Evolutionary conservation across 2,113 vertebrate genomes (phyloP).

Genomic region (Mesitornis unicolor): DNA sequence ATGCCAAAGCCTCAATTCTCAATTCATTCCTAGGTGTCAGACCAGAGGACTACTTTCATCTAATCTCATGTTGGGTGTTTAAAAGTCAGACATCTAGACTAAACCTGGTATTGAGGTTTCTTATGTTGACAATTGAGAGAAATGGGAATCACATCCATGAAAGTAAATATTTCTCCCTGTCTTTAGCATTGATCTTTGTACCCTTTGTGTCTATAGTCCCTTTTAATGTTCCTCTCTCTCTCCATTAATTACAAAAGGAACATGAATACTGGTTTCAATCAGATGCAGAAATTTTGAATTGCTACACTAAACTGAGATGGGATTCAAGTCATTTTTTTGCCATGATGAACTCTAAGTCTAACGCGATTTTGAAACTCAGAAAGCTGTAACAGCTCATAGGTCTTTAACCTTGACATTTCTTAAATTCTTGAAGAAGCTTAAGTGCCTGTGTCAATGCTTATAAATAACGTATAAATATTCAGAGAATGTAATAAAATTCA

Average conservation of each 20-base stretch:
- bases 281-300: background rate
- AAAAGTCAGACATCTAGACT: background rate
- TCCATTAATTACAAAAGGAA: background rate
- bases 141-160: background rate
- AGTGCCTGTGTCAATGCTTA: background rate
- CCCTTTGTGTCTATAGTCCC: background rate
- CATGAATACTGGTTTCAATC: background rate
- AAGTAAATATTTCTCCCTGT: background rate
- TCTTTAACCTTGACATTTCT: background rate
- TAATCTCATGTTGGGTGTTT: background rate
- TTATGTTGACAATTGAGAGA: background rate
- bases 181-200: background rate
- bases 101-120: background rate
- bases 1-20: background rate
- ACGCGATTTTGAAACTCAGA: background rate
- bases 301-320: background rate
- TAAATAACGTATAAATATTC: background rate
- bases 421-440: background rate
- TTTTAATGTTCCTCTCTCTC: background rate
- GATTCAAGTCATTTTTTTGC: background rate
- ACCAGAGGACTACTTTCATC: background rate
- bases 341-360: background rate
- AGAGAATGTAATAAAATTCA: background rate
- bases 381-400: background rate
- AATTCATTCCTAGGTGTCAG: background rate